Percentiles rank a stretch among this genome's conserved stretches.
These are phyloP conservation scores for Lepisosteus oculatus DNA, from an alignment of 2,113 vertebrate species.

Conservation along the genomic window DNA sequence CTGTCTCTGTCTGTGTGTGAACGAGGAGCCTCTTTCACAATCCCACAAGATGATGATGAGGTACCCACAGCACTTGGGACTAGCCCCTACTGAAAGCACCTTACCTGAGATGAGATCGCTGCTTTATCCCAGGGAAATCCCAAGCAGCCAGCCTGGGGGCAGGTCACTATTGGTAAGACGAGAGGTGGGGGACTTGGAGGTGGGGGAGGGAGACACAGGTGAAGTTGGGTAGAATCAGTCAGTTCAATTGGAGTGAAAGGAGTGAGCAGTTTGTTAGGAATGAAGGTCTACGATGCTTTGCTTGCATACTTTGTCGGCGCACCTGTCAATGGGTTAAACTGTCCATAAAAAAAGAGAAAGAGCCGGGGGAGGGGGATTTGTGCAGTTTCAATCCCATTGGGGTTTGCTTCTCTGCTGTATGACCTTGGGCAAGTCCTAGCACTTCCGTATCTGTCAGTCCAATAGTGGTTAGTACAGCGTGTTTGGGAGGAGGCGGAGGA, in stretches of 20 bases:
- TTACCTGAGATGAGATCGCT: constrained; percentile 88
- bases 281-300: too few relatives aligned
- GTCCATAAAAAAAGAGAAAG: not conserved
- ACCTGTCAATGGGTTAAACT: too few relatives aligned
- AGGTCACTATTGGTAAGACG: constrained; percentile 96
- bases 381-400: constrained; percentile 14
- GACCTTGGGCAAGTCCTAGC: constrained; percentile 19
- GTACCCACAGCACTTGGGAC: constrained; percentile 94
- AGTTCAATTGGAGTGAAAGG: too few relatives aligned
- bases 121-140: constrained; percentile 87
- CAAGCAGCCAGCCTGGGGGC: constrained; percentile 90
- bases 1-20: constrained; percentile 53
- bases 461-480: not conserved
- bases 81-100: constrained; percentile 90
- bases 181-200: constrained; percentile 26
- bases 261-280: too few relatives aligned
- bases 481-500: too few relatives aligned
- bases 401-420: not conserved
- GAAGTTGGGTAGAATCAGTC: constrained; percentile 5
- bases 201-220: constrained; percentile 4
- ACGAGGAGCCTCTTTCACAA: constrained; percentile 64
- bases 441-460: constrained; percentile 7
- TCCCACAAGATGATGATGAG: constrained; percentile 86
- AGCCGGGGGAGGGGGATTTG: not conserved
- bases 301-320: too few relatives aligned